Conservation (phyloP, 2,888 invertebrate species). For the Taphrorychus bicolor region DNA sequence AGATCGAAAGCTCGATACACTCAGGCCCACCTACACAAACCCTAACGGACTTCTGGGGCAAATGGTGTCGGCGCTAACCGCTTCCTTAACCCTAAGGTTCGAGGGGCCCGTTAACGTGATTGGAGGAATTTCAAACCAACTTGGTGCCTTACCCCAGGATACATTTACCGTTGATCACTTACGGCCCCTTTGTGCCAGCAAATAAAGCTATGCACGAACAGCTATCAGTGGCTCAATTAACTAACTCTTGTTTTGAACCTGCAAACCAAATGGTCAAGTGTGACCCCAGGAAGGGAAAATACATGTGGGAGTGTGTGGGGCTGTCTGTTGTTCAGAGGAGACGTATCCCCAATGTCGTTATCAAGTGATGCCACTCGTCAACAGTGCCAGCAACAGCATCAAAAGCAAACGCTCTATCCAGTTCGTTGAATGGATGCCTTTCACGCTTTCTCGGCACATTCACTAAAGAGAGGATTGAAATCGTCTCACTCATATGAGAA, state of each 20-base stretch:
- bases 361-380: too few species aligned
- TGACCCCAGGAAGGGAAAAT: constrained; percentile 89
- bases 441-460: constrained; percentile 92
- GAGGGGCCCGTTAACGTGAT: constrained; percentile 70
- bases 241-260: constrained; percentile 82
- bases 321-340: constrained; percentile 89
- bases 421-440: constrained; percentile 93
- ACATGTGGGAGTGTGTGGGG: constrained; percentile 98
- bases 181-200: constrained; percentile 71
- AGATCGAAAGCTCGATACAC: constrained; percentile 76
- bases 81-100: constrained; percentile 74
- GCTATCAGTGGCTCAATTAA: constrained; percentile 72
- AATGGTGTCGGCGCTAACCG: constrained; percentile 74
- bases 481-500: too few species aligned
- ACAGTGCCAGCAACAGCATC: constrained; percentile 91
- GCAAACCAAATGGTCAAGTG: constrained; percentile 89
- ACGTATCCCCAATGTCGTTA: constrained; percentile 89
- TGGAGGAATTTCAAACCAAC: constrained; percentile 81
- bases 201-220: constrained; percentile 69
- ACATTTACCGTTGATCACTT: constrained; percentile 82
- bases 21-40: constrained; percentile 84
- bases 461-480: too few species aligned
- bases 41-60: constrained; percentile 80
- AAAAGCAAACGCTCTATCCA: constrained; percentile 93
- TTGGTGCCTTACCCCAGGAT: constrained; percentile 86